Percentiles rank a stretch among this genome's conserved stretches.
These are phyloP conservation scores for Temnothorax ravouxi DNA, from an alignment of 2,888 invertebrate species.

Conservation along the genomic window DNA sequence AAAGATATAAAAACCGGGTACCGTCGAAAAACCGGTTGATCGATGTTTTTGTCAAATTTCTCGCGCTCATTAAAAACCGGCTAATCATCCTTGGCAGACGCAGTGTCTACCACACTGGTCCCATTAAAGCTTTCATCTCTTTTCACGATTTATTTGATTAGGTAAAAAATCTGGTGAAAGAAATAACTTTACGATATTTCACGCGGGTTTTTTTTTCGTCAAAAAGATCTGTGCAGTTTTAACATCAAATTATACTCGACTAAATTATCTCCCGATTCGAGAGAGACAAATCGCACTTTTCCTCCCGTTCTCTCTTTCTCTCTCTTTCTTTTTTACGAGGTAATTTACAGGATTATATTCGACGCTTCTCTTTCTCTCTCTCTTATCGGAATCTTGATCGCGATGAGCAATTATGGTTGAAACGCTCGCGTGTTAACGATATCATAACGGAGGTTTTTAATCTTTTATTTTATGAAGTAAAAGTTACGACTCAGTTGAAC, in stretches of 20 bases:
- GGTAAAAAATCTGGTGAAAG: background rate
- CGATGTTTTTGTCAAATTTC: constrained; percentile 21
- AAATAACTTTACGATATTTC: background rate
- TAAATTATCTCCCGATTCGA: background rate
- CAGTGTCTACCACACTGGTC: background rate
- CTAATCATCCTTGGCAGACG: background rate
- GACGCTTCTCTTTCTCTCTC: background rate
- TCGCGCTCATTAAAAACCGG: constrained; percentile 17
- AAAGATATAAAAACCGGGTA: background rate
- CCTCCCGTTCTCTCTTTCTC: too few relatives aligned
- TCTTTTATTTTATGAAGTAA: background rate
- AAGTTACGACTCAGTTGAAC: background rate
- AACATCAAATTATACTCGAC: background rate
- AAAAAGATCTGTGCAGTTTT: background rate
- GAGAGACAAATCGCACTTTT: background rate
- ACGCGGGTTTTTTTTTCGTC: background rate
- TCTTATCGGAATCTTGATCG: background rate
- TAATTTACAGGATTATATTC: constrained; percentile 14
- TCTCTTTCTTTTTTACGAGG: background rate
- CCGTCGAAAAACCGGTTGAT: constrained; percentile 5
- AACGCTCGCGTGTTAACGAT: background rate
- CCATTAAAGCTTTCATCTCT: background rate
- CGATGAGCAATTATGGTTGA: background rate
- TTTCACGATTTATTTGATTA: background rate
- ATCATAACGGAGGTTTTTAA: background rate